Base-by-base conservation (phyloP, 2,113 vertebrate species). In the Anas platyrhynchos region DNA sequence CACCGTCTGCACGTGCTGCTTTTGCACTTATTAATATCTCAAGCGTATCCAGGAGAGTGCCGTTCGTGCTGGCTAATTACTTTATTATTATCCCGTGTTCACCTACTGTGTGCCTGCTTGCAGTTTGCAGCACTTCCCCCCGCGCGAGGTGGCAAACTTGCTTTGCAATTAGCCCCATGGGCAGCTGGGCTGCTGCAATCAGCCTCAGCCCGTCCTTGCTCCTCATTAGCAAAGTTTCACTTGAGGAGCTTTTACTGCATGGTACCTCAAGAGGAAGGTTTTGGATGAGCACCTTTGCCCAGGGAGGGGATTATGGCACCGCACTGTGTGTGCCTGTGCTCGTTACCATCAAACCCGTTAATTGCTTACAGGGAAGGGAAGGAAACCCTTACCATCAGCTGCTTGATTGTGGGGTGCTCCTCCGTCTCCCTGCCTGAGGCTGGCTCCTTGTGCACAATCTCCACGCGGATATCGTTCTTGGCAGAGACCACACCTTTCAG, bases 381-480 rank as follows among this genome's bases (percentile, higher is more conserved):
- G 74, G 44, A 20, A 32, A 66, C 95, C 97, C 99, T 99, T 96
- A 99, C 99, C 99, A 99, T 99, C 93, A 99, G 98, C 94, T 99
- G 99, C 98, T 99, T 99, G 98, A 99, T 99, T 89, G 98, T 98
- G 14, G 99, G 97, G 94, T 99, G 99, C 20, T 99, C 99, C 86
- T 99, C 99, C 0, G 98, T 97, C 66, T 99, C 99, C 44, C 99
- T 97, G 12, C 98, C 98, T 0, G 99, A 98, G 23, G 99, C 98
- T 7, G 99, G 99, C 94, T 99, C 99, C 96, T 99, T 99, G 98
- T 99, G 99, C 1, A 99, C 99, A 20, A 99, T 99, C 97, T 99
- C 99, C 78, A 99, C 99, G 0, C 99, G 99, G 96, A 99, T 99
- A n/a, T 99, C 99, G 11, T 99, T 99, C 98, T 99, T 99, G 89